These are phyloP conservation scores for Caenorhabditis briggsae DNA, from an alignment of 1,140 invertebrate genomes.

Conservation along the genomic window DNA sequence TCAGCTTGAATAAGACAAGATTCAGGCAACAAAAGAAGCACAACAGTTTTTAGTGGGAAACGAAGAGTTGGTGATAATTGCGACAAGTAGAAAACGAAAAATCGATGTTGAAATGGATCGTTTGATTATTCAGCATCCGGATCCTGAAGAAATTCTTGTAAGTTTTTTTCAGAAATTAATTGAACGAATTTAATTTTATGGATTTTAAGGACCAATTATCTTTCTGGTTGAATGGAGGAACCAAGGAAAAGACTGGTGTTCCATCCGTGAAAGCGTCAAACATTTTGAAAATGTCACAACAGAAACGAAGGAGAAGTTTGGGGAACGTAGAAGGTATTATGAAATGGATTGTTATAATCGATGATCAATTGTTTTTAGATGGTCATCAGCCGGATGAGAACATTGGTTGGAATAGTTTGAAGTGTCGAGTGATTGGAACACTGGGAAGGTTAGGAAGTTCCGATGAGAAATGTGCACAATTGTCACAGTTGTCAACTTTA, in stretches of 20 bases:
- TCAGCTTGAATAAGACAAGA: neutral
- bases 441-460: conserved; percentile 33
- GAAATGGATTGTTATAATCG: neutral
- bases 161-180: neutral
- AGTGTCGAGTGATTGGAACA: conserved; percentile 38
- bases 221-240: conserved; percentile 23
- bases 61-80: conserved; percentile 42
- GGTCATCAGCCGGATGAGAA: conserved; percentile 36
- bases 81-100: conserved; percentile 33
- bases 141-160: conserved; percentile 4
- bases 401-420: conserved; percentile 34
- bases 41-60: conserved; percentile 5
- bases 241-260: conserved; percentile 16
- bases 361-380: neutral
- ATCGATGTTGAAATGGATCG: conserved; percentile 26
- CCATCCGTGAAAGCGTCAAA: conserved; percentile 32
- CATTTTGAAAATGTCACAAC: conserved; percentile 47
- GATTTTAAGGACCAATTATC: conserved; percentile 15
- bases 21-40: conserved; percentile 42
- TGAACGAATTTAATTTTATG: neutral
- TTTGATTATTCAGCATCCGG: conserved; percentile 19
- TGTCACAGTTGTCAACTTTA: conserved; percentile 19
- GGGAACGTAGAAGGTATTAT: conserved; percentile 28
- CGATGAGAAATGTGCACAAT: conserved; percentile 38
- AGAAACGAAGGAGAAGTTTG: conserved; percentile 5